These are phyloP conservation scores for Centropristis striata DNA, from an alignment of 2,113 vertebrate species.

Conservation along the genomic window DNA sequence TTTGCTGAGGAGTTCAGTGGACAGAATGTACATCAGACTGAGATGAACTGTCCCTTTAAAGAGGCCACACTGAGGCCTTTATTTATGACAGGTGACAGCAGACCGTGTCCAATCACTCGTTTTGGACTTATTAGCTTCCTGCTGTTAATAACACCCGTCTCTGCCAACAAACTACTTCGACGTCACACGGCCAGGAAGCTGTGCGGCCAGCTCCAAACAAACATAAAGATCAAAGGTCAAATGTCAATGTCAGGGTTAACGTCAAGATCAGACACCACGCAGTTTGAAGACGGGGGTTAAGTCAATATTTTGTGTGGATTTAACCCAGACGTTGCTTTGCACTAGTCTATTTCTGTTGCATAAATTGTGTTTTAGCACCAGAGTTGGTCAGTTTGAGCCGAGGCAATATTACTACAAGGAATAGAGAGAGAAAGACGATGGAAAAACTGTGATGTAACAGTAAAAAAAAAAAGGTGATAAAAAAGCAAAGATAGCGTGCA, in stretches of 20 bases:
- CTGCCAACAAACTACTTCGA: conserved; percentile 14
- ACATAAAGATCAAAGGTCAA: conserved; percentile 60
- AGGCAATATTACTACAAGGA: not conserved
- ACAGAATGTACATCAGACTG: not conserved
- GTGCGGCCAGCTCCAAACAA: conserved; percentile 6
- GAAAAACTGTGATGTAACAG: not conserved
- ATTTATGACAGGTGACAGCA: conserved; percentile 31
- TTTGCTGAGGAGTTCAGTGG: not conserved
- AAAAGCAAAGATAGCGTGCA: not conserved
- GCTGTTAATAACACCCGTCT: conserved; percentile 47
- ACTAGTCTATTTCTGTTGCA: not conserved
- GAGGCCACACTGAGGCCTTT: conserved; percentile 6
- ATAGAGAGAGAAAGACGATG: too few relatives aligned
- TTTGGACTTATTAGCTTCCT: conserved; percentile 40
- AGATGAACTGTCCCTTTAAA: conserved; percentile 22
- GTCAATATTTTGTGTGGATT: conserved; percentile 51
- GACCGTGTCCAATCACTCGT: conserved; percentile 44
- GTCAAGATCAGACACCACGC: conserved; percentile 29
- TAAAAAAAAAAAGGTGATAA: not conserved
- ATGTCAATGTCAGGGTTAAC: conserved; percentile 44
- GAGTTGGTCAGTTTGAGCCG: not conserved
- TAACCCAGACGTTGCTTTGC: not conserved
- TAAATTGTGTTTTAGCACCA: not conserved
- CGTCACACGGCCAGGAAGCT: conserved; percentile 5
- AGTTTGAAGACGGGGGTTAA: conserved; percentile 32